phyloP scores from a whole-genome alignment of 2,888 invertebrate species.

The Acleris laterana region DNA sequence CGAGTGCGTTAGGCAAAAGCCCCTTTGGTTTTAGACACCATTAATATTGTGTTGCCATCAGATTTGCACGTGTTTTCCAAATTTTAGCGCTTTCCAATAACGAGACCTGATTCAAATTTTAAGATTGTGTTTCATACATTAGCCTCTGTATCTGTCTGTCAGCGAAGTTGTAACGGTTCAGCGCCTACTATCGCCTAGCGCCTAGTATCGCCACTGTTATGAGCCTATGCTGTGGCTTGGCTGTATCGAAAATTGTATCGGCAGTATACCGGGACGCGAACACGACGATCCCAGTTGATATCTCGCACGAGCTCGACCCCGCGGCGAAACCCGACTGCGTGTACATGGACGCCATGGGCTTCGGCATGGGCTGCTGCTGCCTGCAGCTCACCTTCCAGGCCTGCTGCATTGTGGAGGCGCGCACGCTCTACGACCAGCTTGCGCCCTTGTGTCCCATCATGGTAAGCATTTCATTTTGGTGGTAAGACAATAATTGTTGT shows the following conservation, averaged over 20 bases:
- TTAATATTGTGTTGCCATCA: no score
- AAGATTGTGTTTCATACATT: no score
- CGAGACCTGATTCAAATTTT: no score
- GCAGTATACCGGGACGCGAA: conserved; percentile 95
- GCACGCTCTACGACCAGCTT: conserved; percentile 97
- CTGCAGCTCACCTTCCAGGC: conserved; percentile 98
- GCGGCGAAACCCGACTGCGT: conserved; percentile 95
- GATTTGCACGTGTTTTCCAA: no score
- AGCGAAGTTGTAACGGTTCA: no score
- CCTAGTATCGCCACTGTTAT: not conserved
- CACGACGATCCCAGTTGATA: conserved; percentile 93
- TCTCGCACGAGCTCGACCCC: conserved; percentile 86
- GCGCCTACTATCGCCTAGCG: no score
- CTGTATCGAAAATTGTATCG: not conserved
- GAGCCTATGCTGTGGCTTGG: not conserved
- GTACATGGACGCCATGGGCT: conserved; percentile 99
- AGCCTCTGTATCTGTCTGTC: no score
- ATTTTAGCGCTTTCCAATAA: no score
- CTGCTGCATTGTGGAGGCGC: conserved; percentile 97
- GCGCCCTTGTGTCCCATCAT: conserved; percentile 98
- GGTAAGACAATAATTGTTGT: not conserved
- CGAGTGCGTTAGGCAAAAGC: no score
- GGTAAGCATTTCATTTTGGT: conserved; percentile 79
- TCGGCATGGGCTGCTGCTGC: conserved; percentile 99
- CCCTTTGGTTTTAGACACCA: no score